A percentile compares a stretch with the other conserved stretches of the same genome.
phyloP scores from a whole-genome alignment of 2,113 vertebrate species.

The Actenoides lindsayi region DNA sequence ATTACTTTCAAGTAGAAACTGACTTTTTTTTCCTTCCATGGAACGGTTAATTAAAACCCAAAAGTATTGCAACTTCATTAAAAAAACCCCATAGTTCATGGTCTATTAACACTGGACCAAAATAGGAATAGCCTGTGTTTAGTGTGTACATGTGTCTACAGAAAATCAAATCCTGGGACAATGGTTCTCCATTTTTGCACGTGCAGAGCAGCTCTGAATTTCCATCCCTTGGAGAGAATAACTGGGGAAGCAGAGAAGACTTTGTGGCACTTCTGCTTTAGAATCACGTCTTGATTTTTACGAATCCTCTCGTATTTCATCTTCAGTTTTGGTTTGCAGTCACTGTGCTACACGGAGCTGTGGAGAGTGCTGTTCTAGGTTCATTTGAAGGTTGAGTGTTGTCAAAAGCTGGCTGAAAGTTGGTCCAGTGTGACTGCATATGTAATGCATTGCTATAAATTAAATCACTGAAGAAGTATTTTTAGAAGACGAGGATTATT shows the following conservation, averaged over 20 bases:
- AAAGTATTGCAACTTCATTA: neutral
- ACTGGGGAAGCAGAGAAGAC: neutral
- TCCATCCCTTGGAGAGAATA: neutral
- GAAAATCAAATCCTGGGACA: neutral
- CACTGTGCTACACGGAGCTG: neutral
- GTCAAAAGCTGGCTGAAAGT: neutral
- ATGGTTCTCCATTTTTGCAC: neutral
- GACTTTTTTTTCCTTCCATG: neutral
- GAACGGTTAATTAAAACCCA: too few species aligned
- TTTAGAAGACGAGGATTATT: slow-evolving; percentile 45
- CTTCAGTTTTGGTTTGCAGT: neutral
- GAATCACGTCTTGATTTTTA: neutral
- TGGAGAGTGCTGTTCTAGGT: neutral
- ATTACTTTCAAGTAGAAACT: neutral
- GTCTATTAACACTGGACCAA: neutral
- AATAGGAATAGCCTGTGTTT: neutral
- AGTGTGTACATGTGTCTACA: neutral
- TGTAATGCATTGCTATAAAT: neutral
- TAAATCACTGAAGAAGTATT: neutral
- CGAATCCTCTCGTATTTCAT: fast-evolving
- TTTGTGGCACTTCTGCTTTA: neutral
- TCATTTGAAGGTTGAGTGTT: neutral
- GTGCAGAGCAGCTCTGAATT: neutral
- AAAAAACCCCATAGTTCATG: neutral
- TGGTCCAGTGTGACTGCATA: neutral